Conservation (phyloP, 2,113 vertebrate genomes). For the Cinclus cinclus region DNA sequence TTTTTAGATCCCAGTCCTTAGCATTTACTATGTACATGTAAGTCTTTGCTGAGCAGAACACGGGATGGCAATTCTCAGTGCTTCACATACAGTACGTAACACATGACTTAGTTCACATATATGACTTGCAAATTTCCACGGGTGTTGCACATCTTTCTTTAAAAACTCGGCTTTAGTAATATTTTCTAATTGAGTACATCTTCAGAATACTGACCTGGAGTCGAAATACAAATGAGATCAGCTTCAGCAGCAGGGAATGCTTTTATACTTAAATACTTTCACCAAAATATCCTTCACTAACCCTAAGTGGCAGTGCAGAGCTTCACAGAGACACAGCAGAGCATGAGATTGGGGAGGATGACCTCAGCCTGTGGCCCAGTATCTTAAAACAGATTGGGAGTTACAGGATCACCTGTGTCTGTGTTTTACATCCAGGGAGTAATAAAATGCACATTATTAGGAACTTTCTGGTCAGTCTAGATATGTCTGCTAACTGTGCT, state of each 20-base stretch:
- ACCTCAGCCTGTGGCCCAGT: accelerated
- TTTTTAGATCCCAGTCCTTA: neutral
- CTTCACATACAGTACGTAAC: neutral
- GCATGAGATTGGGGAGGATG: neutral
- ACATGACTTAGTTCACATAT: neutral
- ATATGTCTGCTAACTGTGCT: neutral
- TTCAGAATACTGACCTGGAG: neutral
- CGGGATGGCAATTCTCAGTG: neutral
- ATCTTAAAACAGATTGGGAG: neutral
- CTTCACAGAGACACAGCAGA: neutral
- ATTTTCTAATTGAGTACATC: neutral
- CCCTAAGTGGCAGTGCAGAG: neutral
- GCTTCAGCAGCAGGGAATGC: neutral
- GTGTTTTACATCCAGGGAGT: neutral
- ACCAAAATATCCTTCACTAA: neutral
- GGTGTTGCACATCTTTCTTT: neutral
- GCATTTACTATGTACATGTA: neutral
- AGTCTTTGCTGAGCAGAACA: neutral
- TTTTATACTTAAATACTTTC: neutral
- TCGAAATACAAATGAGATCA: neutral
- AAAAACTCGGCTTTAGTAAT: neutral
- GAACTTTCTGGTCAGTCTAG: neutral
- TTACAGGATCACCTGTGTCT: neutral
- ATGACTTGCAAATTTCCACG: neutral
- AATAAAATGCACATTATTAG: neutral